Evolutionary conservation across 2,888 invertebrate species (phyloP).

Genomic region (Acanthosoma haemorrhoidale): DNA sequence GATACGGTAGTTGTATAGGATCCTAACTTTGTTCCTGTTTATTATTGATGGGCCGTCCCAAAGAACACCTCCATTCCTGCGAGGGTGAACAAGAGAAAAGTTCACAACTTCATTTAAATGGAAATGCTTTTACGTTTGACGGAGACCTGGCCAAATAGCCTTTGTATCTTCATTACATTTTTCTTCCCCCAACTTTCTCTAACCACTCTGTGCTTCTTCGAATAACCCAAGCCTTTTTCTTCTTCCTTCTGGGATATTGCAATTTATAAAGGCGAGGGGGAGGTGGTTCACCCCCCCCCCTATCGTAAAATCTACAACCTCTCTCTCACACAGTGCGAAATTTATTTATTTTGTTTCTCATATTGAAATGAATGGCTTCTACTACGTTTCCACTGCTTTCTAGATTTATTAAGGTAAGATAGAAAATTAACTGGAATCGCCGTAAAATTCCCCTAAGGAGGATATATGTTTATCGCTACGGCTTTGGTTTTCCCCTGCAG

Average conservation of each 20-base stretch:
- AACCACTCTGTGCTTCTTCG: not conserved
- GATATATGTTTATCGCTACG: too few species aligned
- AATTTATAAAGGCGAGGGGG: slow-evolving; percentile 24
- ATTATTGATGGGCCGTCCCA: not conserved
- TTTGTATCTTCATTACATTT: slow-evolving; percentile 29
- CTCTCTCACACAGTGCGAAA: not conserved
- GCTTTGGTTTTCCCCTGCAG: too few species aligned
- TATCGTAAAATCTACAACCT: slow-evolving; percentile 13
- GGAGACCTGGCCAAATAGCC: slow-evolving; percentile 18
- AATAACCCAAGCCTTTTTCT: slow-evolving; percentile 23
- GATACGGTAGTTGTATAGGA: too few species aligned
- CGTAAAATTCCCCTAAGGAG: too few species aligned
- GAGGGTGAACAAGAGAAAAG: too few species aligned
- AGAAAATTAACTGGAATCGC: too few species aligned
- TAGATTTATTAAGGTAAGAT: too few species aligned
- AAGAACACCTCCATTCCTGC: slow-evolving; percentile 1
- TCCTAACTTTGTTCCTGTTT: too few species aligned
- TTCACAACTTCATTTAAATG: slow-evolving; percentile 28
- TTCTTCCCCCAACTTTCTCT: too few species aligned
- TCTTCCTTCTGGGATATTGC: slow-evolving; percentile 18
- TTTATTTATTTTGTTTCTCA: slow-evolving; percentile 29
- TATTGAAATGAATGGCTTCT: slow-evolving; percentile 29
- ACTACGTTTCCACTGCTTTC: too few species aligned
- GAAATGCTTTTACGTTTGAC: slow-evolving; percentile 29
- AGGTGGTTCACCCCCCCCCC: slow-evolving; percentile 13